Conservation (phyloP, 2,797 vertebrate genomes). For the Labeo calbasu region DNA sequence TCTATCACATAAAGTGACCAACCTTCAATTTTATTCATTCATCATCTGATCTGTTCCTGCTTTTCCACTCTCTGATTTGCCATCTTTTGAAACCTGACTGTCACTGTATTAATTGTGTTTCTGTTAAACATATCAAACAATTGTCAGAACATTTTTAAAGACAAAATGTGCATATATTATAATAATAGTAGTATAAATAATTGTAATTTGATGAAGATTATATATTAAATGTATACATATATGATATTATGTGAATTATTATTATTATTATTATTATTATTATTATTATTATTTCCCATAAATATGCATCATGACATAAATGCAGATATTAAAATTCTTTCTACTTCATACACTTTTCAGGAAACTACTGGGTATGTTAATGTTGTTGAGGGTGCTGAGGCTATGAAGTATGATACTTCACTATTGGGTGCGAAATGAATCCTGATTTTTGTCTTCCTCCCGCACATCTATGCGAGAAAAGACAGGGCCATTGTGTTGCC, state of each 20-base stretch:
- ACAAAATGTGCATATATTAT: not conserved
- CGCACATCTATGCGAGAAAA: conserved; percentile 18
- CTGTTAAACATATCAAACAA: no score
- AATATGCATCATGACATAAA: not conserved
- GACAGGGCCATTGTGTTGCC: conserved; percentile 25
- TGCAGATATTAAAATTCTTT: not conserved
- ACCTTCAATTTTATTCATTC: not conserved
- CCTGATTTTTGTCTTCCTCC: conserved; percentile 9
- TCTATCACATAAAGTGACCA: not conserved
- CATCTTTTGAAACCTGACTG: no score
- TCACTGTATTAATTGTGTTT: no score
- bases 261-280: not conserved
- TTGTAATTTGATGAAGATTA: no score
- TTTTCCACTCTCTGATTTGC: no score
- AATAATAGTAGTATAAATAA: no score
- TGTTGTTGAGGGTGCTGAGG: no score
- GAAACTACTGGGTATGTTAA: no score
- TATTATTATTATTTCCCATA: not conserved
- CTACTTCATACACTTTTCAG: no score
- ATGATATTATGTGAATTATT: not conserved
- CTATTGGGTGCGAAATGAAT: not conserved
- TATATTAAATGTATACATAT: no score
- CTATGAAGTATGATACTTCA: not conserved
- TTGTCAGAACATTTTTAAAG: not conserved
- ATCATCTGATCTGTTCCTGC: not conserved